A percentile compares a stretch with the other conserved stretches of the same genome.
These are phyloP conservation scores for Pangasius sanitwongsei DNA, from an alignment of 2,797 vertebrate genomes.

Conservation along the genomic window DNA sequence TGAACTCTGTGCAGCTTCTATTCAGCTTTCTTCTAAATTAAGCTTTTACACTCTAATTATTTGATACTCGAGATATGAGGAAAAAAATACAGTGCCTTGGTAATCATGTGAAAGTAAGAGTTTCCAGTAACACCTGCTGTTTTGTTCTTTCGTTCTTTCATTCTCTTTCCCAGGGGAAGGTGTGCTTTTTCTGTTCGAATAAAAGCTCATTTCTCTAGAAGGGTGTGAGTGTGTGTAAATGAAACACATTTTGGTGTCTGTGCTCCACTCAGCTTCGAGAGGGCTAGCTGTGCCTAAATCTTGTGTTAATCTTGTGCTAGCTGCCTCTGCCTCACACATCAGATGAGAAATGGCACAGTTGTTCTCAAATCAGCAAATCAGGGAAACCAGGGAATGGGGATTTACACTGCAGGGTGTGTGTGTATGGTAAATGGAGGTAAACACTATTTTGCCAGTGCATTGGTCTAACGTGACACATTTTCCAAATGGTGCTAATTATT, in stretches of 20 bases:
- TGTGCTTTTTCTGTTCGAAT: not conserved
- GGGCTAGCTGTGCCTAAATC: slow-evolving; percentile 30
- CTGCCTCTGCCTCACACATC: not conserved
- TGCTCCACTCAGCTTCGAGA: slow-evolving; percentile 22
- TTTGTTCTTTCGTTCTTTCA: not conserved
- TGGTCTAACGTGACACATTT: not conserved
- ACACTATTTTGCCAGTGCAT: not conserved
- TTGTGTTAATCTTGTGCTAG: slow-evolving; percentile 6
- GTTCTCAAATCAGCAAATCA: slow-evolving; percentile 19
- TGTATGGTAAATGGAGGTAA: not conserved
- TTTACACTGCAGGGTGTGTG: not conserved
- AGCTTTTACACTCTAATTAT: slow-evolving; percentile 3
- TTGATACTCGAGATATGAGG: not conserved
- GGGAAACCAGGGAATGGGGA: not conserved
- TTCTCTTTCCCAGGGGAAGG: slow-evolving; percentile 10
- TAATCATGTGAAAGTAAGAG: slow-evolving; percentile 5
- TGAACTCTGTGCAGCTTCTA: not conserved
- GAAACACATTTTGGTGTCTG: slow-evolving; percentile 46
- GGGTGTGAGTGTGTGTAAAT: slow-evolving; percentile 45
- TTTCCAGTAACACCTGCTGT: slow-evolving; percentile 16
- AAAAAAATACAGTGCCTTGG: not conserved
- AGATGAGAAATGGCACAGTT: not conserved
- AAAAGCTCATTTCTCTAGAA: slow-evolving; percentile 18
- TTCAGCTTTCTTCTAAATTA: not conserved
- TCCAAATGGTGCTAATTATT: not conserved